Conservation (phyloP, 2,888 invertebrate species). For the Amphiduros pacificus region DNA sequence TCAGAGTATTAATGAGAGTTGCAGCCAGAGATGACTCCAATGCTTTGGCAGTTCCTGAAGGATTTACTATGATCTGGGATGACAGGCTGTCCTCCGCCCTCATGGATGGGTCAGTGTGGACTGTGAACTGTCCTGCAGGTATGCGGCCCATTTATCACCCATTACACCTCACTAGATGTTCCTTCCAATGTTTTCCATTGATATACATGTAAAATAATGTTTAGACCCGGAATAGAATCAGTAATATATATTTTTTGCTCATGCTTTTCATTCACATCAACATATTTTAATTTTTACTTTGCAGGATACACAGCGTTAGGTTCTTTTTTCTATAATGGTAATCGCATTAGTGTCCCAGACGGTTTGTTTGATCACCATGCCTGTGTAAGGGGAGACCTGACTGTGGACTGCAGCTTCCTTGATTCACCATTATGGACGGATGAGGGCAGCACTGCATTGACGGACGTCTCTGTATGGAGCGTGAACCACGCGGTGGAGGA, state of each 20-base stretch:
- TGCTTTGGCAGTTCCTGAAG: neutral
- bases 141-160: neutral
- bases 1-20: no score
- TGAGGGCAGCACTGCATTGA: no score
- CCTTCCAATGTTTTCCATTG: no score
- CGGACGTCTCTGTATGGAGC: constrained; percentile 6
- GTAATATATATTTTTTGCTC: no score
- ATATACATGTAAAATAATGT: no score
- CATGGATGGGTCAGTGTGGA: constrained; percentile 8
- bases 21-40: no score
- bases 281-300: neutral
- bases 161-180: neutral
- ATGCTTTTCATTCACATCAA: no score
- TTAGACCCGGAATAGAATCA: no score
- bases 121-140: neutral
- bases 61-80: constrained; percentile 7
- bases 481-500: no score
- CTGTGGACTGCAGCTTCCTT: neutral
- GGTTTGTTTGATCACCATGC: neutral
- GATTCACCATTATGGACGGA: no score
- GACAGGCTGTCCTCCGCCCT: constrained; percentile 4
- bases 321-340: neutral
- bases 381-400: neutral
- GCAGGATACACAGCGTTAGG: constrained; percentile 2
- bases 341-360: neutral